Base-by-base conservation (phyloP, 2,888 invertebrate species). In the Drosophila ustulata region DNA sequence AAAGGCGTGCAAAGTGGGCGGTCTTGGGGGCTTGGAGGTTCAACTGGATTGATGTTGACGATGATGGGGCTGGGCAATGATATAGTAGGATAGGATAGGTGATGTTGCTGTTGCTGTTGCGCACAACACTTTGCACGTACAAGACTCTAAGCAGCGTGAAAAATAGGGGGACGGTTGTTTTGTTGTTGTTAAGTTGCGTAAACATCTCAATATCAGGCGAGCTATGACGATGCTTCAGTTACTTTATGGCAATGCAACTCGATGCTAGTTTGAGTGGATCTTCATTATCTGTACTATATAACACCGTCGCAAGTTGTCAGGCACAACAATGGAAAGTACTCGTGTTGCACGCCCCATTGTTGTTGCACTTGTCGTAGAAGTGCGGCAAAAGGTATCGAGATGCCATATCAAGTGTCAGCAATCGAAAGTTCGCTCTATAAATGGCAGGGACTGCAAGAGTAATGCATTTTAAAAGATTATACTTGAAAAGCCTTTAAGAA, bases 131-230 rank as follows among this genome's bases (percentile, higher is more conserved):
- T 47, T 30, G 26, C 63, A 43, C 28, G n/a, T 49, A 57, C 28
- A 18, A 18, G 6, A 11, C 6, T 18, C 18, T 18, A 18, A 18
- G 18, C 18, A 18, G 18, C 18, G 18, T 18, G 18, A 18, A 18
- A 18, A 18, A 18, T 18, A 2, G 18, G 18, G 18, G 18, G 18
- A 18, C 18, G 18, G 18, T 18, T 13, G 32, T 32, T 32, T 32
- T 32, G 7, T 32, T 18, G 50, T n/a, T 50, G 49, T 50, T 45
- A 13, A 50, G 50, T 63, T 68, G 74, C 69, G 58, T 55, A 73
- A 72, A 63, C 63, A 68, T 55, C 62, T 72, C 55, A 72, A 73
- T 64, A 63, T 73, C 71, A 72, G 49, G 39, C 50, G 67, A 67
- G 37, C 55, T 51, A 55, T 51, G 47, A 50, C 50, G 72, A 50